A percentile compares a stretch with the other conserved stretches of the same genome.
Conservation (phyloP, 1,140 invertebrate genomes). For the Papilio glaucus region DNA sequence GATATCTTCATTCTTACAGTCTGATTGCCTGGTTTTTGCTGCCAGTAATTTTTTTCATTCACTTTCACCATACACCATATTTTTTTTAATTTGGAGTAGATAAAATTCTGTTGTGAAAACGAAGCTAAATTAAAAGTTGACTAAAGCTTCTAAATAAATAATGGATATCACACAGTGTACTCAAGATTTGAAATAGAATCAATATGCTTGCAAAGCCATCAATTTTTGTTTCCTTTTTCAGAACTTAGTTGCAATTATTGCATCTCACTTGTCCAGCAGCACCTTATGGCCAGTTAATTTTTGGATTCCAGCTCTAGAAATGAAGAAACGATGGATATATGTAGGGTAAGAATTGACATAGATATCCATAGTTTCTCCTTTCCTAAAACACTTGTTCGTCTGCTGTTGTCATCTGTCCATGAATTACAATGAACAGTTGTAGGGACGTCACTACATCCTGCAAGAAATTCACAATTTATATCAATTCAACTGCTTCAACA, state of each 20-base stretch:
- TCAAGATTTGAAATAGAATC: too few relatives aligned
- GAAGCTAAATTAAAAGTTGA: too few relatives aligned
- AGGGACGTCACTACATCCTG: neutral
- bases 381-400: neutral
- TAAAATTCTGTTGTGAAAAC: too few relatives aligned
- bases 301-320: neutral
- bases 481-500: neutral
- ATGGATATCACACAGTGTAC: too few relatives aligned
- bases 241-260: neutral
- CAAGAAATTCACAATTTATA: neutral
- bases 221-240: neutral
- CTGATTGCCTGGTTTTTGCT: too few relatives aligned
- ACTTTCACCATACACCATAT: too few relatives aligned
- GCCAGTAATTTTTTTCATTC: too few relatives aligned
- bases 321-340: conserved; percentile 13
- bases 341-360: neutral
- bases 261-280: neutral
- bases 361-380: conserved; percentile 1
- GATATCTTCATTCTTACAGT: too few relatives aligned
- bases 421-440: neutral
- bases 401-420: neutral
- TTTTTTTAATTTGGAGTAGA: too few relatives aligned
- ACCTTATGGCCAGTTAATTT: too few relatives aligned
- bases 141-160: too few relatives aligned
- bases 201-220: too few relatives aligned